phyloP scores from a whole-genome alignment of 1,140 invertebrate species.

The Parasteatoda tepidariorum region DNA sequence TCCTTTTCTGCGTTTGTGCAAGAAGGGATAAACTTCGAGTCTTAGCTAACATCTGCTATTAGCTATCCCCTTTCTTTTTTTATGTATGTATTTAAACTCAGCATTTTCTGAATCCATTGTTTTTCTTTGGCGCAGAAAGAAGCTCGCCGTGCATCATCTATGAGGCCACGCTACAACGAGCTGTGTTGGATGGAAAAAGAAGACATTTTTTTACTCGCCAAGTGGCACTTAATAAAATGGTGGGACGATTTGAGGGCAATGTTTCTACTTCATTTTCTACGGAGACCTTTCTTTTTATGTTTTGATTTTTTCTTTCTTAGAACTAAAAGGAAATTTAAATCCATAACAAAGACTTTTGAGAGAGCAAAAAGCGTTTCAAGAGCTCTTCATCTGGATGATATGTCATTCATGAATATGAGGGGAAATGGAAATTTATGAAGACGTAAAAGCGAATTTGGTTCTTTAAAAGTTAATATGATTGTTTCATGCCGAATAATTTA shows the following conservation, averaged over 20 bases:
- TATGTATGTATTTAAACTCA: conserved; percentile 43
- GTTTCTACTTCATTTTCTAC: conserved; percentile 42
- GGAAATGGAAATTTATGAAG: too few species aligned
- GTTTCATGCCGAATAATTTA: too few species aligned
- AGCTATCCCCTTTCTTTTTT: conserved; percentile 21
- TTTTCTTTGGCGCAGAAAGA: conserved; percentile 21
- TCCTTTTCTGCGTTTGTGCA: conserved; percentile 23
- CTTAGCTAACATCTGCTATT: conserved; percentile 57
- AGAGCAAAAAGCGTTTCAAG: too few species aligned
- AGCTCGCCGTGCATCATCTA: conserved; percentile 33
- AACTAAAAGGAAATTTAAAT: too few species aligned
- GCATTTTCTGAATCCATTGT: conserved; percentile 2
- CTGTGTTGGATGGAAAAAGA: neutral
- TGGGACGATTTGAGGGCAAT: conserved; percentile 2
- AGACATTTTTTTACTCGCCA: neutral
- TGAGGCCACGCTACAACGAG: conserved; percentile 9
- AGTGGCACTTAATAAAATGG: conserved; percentile 48
- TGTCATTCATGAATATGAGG: too few species aligned
- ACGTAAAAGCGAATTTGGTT: too few species aligned
- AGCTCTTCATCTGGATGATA: too few species aligned
- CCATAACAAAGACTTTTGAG: too few species aligned
- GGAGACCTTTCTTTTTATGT: neutral
- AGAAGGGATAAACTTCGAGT: conserved; percentile 43
- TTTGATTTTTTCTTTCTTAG: too few species aligned
- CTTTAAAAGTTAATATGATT: too few species aligned